Evolutionary conservation across 2,888 invertebrate species (phyloP), one percentile per base, ranked within the genome.

Genomic region (Boloria euphrosyne): DNA sequence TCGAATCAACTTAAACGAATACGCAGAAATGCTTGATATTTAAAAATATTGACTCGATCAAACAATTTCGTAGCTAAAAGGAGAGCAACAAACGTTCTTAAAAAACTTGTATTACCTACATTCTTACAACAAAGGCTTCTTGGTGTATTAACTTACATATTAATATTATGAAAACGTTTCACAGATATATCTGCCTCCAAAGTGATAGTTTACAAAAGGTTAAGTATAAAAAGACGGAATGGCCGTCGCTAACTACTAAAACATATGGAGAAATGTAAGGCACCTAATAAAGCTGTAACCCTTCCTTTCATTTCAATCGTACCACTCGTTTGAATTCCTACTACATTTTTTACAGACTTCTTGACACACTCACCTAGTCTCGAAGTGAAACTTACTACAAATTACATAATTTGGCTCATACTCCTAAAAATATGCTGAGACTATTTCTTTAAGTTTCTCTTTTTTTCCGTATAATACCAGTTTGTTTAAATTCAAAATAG

Each of bases 331-430:
- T 75, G 69, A 76, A 78, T 82, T 81, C 80, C 81, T 78, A 80
- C 76, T 78, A 81, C 74, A 78, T 71, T 68, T 75, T 80, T 79
- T 74, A 76, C 73, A 76, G 70, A 79, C 74, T 78, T 78, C 81
- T 84, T 83, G 81, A 80, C 75, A 77, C 76, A 81, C 78, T 74
- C 73, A 71, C 71, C 70, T 70, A 74, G 73, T 78, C 76, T 70
- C 69, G 68, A 69, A 71, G 71, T 71, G 74, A 79, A 76, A 74
- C 73, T 74, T 73, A 72, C 70, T 65, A 82, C 76, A 76, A 79
- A 80, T 81, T 81, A 84, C 75, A 84, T 80, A 83, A 84, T 88
- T 89, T 89, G 87, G 86, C 83, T 84, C 80, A 81, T 82, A 82
- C 82, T 80, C 79, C 80, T 83, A 85, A 80, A 86, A 80, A 76